phyloP scores from a whole-genome alignment of 2,888 invertebrate genomes.

The Leptopterna dolabrata region DNA sequence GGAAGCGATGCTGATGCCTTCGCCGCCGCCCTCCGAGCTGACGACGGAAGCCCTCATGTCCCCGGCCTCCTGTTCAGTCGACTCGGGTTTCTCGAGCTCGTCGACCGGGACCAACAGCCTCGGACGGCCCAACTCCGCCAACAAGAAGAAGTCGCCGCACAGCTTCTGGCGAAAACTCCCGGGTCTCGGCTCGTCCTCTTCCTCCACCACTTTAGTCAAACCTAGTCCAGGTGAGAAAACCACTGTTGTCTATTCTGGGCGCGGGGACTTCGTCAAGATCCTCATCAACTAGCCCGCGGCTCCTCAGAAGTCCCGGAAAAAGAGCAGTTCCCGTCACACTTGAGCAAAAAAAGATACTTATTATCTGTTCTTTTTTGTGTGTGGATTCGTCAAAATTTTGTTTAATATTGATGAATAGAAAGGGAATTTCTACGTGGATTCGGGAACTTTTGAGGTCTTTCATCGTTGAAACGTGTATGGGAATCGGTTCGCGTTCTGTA shows the following conservation, averaged over 20 bases:
- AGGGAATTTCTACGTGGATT: not conserved
- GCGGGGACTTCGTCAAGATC: conserved; percentile 52
- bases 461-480: not conserved
- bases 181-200: conserved; percentile 59
- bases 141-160: conserved; percentile 61
- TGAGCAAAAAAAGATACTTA: not conserved
- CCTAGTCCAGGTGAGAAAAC: conserved; percentile 55
- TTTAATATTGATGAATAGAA: not conserved
- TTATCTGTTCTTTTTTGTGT: not conserved
- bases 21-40: conserved; percentile 56
- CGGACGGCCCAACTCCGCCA: conserved; percentile 57
- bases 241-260: conserved; percentile 55
- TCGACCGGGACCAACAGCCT: conserved; percentile 64
- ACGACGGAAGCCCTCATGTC: conserved; percentile 79
- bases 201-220: conserved; percentile 50
- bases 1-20: conserved; percentile 91
- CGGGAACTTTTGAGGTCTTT: conserved; percentile 4
- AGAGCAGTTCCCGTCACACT: conserved; percentile 25
- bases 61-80: conserved; percentile 66
- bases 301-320: conserved; percentile 44
- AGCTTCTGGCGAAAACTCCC: conserved; percentile 64
- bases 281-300: conserved; percentile 52
- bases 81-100: conserved; percentile 63
- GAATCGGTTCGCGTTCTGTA: not conserved
- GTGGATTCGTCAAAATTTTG: not conserved